Base-by-base conservation (phyloP, 2,888 invertebrate genomes). In the Drosophila prostipennis region DNA sequence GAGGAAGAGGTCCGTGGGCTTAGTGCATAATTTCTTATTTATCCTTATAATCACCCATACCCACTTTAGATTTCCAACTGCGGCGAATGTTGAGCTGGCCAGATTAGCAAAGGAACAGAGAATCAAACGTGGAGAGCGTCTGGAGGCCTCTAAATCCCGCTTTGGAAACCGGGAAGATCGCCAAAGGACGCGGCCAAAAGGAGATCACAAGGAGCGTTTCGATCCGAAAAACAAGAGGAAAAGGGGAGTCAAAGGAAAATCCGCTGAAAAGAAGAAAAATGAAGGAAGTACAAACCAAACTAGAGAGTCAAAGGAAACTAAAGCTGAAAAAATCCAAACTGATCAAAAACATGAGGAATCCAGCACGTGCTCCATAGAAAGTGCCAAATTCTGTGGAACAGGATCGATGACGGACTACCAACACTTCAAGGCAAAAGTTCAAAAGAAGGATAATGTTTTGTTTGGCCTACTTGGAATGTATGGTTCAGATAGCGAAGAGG, bases 71-170 rank as follows among this genome's bases (percentile, higher is more conserved):
- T 97, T 94, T 91, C 97, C 97, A 0, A 96, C 96, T 0, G 93
- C 93, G 78, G 93, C 92, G 26, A 97, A 96, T 90, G 93, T 95
- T 32, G 94, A 94, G 69, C 94, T 94, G 74, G 93, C 94, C 84
- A 93, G 93, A 76, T 94, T 94, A 39, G 93, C 94, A 71, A 92
- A 93, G 36, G 93, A 94, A 70, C 96, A 96, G 86, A 95, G 94
- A 89, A 87, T 94, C 56, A 93, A 95, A 71, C 93, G 97, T 70
- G 97, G 97, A 26, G 97, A 97, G 92, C 94, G 95, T 86, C 93
- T 96, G 87, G 93, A 93, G 13, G 90, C 77, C 1, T 88, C 79
- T 0, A 92, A 90, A 74, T 89, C 90, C 8, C 90, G 93, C 64
- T 93, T 93, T 79, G 92, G 93, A 49, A 90, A 90, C 74, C 87